Percentiles rank a stretch among this genome's conserved stretches.
Conservation (phyloP, 2,113 vertebrate genomes). For the human (Homo sapiens) region DNA sequence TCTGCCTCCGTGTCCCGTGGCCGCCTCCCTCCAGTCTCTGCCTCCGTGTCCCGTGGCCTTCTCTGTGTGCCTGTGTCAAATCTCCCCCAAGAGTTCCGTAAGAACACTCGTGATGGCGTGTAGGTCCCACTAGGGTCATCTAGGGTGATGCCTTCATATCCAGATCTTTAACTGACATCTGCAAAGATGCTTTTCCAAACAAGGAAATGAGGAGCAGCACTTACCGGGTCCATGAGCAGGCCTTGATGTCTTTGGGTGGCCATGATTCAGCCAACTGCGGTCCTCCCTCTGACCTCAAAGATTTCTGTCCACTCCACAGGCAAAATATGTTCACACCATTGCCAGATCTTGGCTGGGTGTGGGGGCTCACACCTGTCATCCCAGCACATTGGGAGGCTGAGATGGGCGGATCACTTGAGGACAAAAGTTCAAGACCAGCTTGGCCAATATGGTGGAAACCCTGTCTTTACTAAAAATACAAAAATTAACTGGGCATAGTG, state of each 20-base stretch:
- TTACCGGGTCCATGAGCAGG: background rate
- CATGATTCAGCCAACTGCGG: too few relatives aligned
- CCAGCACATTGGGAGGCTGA: too few relatives aligned
- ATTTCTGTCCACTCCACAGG: too few relatives aligned
- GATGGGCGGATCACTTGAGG: too few relatives aligned
- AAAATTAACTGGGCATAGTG: too few relatives aligned
- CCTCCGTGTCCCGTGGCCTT: background rate
- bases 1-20: background rate
- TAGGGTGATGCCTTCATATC: background rate
- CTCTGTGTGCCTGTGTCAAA: background rate
- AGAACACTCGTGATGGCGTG: background rate
- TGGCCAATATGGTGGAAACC: too few relatives aligned
- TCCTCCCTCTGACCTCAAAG: background rate
- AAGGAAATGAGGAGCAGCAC: background rate
- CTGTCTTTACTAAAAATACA: too few relatives aligned
- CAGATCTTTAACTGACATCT: too few relatives aligned
- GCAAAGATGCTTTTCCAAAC: background rate
- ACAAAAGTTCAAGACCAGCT: too few relatives aligned
- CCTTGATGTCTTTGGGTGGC: background rate
- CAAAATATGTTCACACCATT: background rate
- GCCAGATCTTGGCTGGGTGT: too few relatives aligned
- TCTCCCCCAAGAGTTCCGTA: background rate
- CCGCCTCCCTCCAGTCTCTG: background rate
- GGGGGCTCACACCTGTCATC: too few relatives aligned
- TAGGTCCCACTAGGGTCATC: background rate